These are phyloP conservation scores for Patella caerulea DNA, from an alignment of 2,888 invertebrate genomes.

Conservation along the genomic window DNA sequence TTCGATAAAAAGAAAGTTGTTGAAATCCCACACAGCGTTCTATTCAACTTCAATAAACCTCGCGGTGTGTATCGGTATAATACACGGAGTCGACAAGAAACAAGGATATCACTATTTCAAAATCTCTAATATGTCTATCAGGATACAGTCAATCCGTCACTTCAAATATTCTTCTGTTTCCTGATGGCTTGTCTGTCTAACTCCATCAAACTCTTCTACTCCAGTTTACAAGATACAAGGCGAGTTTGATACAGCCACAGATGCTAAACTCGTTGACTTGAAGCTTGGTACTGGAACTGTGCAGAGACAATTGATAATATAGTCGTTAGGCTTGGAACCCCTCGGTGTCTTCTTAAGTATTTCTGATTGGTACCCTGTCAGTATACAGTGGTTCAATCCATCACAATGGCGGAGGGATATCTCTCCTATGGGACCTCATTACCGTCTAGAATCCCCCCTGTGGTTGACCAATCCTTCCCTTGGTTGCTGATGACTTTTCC, in stretches of 20 bases:
- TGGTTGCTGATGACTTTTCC: slow-evolving; percentile 1
- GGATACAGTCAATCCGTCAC: not conserved
- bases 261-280: not conserved
- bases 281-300: not conserved
- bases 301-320: not conserved
- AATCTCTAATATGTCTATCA: no score
- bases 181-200: not conserved
- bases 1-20: no score
- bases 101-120: no score
- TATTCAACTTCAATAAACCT: no score
- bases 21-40: no score
- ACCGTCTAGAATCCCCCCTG: not conserved
- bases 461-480: not conserved
- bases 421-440: slow-evolving; percentile 8
- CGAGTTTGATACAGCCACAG: not conserved
- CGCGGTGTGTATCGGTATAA: no score
- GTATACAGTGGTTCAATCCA: not conserved
- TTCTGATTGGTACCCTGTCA: slow-evolving; percentile 9
- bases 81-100: no score
- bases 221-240: not conserved
- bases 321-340: not conserved
- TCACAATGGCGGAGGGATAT: slow-evolving; percentile 2
- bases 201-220: not conserved
- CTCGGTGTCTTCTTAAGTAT: not conserved
- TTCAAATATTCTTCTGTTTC: not conserved